Evolutionary conservation across 1,140 invertebrate genomes (phyloP).

Genomic region (Zophobas morio): DNA sequence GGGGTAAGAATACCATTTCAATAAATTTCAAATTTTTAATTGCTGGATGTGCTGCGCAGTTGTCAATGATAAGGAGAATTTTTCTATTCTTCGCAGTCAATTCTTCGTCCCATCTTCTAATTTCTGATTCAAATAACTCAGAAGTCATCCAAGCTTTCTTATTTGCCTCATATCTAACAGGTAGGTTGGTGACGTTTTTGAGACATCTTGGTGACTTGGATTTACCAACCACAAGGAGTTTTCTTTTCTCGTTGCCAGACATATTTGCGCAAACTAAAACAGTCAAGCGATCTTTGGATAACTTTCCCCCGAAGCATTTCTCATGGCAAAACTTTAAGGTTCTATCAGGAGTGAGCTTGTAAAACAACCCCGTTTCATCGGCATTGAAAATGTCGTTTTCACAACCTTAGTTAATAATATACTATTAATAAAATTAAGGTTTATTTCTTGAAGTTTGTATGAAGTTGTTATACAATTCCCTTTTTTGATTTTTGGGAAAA

Average conservation of each 20-base stretch:
- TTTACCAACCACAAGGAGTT: slow-evolving; percentile 53
- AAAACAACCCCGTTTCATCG: slow-evolving; percentile 43
- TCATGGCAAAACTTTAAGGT: slow-evolving; percentile 63
- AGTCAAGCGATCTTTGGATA: slow-evolving; percentile 57
- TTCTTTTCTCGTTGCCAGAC: slow-evolving; percentile 69
- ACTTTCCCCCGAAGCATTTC: slow-evolving; percentile 58
- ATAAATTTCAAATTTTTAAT: slow-evolving; percentile 48
- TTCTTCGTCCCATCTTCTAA: slow-evolving; percentile 42
- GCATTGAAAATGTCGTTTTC: slow-evolving; percentile 6
- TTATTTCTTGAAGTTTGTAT: no score
- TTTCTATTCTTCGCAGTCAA: slow-evolving; percentile 46
- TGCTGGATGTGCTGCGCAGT: slow-evolving; percentile 47
- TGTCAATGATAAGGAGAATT: slow-evolving; percentile 50
- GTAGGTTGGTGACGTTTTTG: slow-evolving; percentile 60
- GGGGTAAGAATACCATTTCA: slow-evolving; percentile 47
- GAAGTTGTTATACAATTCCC: no score
- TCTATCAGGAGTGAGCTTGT: slow-evolving; percentile 62
- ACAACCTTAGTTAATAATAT: no score
- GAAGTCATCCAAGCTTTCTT: slow-evolving; percentile 51
- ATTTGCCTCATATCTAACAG: slow-evolving; percentile 53
- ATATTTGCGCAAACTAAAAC: slow-evolving; percentile 56
- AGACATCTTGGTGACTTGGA: slow-evolving; percentile 68
- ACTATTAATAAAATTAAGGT: no score
- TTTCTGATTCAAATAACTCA: slow-evolving; percentile 45
- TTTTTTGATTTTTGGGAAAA: no score